These are phyloP conservation scores for Salmo trutta DNA, from an alignment of 2,797 vertebrate genomes.

Conservation along the genomic window DNA sequence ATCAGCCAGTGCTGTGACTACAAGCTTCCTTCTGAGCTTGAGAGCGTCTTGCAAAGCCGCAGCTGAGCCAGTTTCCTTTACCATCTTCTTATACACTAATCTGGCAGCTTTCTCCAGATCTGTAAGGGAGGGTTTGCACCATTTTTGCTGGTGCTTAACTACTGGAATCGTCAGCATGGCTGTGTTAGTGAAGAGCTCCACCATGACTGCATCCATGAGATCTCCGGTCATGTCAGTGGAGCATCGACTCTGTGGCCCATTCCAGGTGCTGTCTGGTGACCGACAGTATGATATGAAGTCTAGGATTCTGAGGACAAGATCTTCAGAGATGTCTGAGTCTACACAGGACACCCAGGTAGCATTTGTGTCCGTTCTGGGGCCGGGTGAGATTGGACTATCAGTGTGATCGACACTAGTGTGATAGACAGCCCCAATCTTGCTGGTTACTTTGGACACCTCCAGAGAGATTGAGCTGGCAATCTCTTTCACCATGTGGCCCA, in stretches of 20 bases:
- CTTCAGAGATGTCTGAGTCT: slow-evolving; percentile 5
- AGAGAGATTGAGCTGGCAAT: slow-evolving; percentile 5
- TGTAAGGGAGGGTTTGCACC: slow-evolving; percentile 4
- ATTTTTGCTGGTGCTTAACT: not conserved
- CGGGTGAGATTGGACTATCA: not conserved
- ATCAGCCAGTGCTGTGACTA: slow-evolving; percentile 5
- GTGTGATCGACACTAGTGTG: not conserved
- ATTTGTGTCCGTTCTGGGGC: not conserved
- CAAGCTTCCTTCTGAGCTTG: not conserved
- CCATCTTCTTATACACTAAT: slow-evolving; percentile 10
- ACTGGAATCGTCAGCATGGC: not conserved
- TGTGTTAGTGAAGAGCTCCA: slow-evolving; percentile 6
- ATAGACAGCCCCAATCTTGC: not conserved
- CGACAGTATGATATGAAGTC: slow-evolving; percentile 1
- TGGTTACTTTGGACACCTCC: not conserved
- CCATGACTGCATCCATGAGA: slow-evolving; percentile 22
- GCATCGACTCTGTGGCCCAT: not conserved
- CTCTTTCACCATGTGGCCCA: not conserved
- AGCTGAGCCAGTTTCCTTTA: slow-evolving; percentile 3
- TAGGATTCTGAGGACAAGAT: slow-evolving; percentile 10
- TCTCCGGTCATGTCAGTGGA: not conserved
- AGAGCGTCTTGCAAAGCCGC: slow-evolving; percentile 7
- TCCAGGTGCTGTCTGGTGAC: not conserved
- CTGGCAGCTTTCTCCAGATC: slow-evolving; percentile 16
- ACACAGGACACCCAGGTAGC: slow-evolving; percentile 4